Conservation (phyloP, 2,888 invertebrate species). For the Xanthorhoe designata region DNA sequence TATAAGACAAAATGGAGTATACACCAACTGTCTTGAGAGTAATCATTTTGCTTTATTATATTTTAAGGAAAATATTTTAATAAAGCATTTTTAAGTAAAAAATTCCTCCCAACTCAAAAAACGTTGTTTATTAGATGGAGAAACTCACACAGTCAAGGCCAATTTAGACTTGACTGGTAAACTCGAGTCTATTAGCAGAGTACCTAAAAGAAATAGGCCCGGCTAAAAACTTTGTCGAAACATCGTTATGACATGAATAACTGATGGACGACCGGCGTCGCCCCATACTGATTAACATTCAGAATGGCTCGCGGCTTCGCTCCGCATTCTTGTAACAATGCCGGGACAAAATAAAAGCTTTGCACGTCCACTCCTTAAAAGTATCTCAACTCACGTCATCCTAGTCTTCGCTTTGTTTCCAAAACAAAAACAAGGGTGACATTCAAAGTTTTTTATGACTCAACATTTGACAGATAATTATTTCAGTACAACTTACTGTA, state of each 20-base stretch:
- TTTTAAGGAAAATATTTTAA: too few relatives aligned
- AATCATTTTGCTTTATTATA: too few relatives aligned
- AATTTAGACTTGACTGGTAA: slow-evolving; percentile 20
- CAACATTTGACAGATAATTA: background rate
- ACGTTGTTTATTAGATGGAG: slow-evolving; percentile 1
- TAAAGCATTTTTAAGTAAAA: too few relatives aligned
- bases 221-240: slow-evolving; percentile 68
- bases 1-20: too few relatives aligned
- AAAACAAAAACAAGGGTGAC: slow-evolving; percentile 56
- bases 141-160: slow-evolving; percentile 10
- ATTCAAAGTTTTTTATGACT: slow-evolving; percentile 37
- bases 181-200: slow-evolving; percentile 45
- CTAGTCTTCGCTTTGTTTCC: slow-evolving; percentile 61
- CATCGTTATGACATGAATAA: slow-evolving; percentile 76
- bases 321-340: slow-evolving; percentile 78
- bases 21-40: too few relatives aligned
- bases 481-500: background rate
- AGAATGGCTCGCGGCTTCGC: slow-evolving; percentile 68
- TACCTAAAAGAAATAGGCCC: slow-evolving; percentile 40
- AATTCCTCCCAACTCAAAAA: too few relatives aligned
- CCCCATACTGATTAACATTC: slow-evolving; percentile 80
- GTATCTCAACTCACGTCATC: slow-evolving; percentile 70
- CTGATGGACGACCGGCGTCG: slow-evolving; percentile 72
- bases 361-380: slow-evolving; percentile 77
- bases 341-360: slow-evolving; percentile 80